Conservation (phyloP, 2,797 vertebrate species). For the Oophaga sylvatica region DNA sequence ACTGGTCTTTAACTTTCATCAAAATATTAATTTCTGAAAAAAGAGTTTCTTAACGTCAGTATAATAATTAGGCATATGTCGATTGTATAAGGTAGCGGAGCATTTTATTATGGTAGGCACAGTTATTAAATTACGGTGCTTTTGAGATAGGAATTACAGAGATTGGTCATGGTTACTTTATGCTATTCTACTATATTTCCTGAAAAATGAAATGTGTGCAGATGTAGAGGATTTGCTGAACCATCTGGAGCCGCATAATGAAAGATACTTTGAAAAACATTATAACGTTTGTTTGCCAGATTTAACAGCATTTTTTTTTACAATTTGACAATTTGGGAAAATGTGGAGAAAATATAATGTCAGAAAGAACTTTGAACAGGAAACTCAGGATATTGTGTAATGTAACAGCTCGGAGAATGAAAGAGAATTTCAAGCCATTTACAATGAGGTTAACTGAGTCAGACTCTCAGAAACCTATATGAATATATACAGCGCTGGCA, state of each 20-base stretch:
- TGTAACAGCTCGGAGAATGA: not conserved
- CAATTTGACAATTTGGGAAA: not conserved
- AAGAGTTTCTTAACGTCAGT: not conserved
- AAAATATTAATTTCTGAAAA: not conserved
- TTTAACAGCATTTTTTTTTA: not conserved
- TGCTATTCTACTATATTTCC: constrained; percentile 1
- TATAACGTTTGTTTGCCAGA: constrained; percentile 11
- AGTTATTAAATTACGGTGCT: constrained; percentile 21
- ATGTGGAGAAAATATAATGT: not conserved
- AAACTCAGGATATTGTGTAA: not conserved
- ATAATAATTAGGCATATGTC: constrained; percentile 27
- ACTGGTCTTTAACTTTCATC: constrained; percentile 7
- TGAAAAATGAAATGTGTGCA: constrained; percentile 33
- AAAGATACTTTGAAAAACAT: constrained; percentile 40
- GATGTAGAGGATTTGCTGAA: constrained; percentile 25
- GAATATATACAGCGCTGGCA: no score
- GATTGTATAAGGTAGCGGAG: not conserved
- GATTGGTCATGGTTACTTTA: constrained; percentile 31
- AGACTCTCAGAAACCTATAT: no score
- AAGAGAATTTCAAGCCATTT: not conserved
- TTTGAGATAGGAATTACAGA: constrained; percentile 6
- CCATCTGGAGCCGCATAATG: constrained; percentile 41
- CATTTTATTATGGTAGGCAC: constrained; percentile 5
- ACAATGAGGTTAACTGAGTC: not conserved
- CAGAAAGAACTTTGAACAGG: not conserved